Evolutionary conservation across 2,113 vertebrate species (phyloP).

Genomic region (Glaucidium brasilianum): DNA sequence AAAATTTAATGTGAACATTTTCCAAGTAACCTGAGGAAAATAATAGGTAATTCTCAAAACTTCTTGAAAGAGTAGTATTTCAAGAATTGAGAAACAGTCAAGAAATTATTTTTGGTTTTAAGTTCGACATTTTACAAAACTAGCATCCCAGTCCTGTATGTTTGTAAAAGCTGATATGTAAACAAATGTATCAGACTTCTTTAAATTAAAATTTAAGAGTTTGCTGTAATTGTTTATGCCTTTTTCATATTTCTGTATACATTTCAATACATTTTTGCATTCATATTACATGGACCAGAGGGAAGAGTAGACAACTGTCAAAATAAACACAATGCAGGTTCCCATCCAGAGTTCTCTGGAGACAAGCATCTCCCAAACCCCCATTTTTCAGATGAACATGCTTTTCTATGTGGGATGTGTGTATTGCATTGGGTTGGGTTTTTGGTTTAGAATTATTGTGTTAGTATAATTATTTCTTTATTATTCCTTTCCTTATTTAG

Average conservation of each 20-base stretch:
- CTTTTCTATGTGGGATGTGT: background rate
- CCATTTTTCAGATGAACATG: background rate
- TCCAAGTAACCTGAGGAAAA: background rate
- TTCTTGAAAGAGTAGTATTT: background rate
- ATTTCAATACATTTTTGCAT: background rate
- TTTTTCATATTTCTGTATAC: background rate
- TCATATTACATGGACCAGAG: background rate
- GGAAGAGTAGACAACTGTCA: background rate
- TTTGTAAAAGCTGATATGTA: background rate
- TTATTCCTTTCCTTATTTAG: background rate
- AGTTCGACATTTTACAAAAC: background rate
- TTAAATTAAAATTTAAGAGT: background rate
- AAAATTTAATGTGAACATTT: background rate
- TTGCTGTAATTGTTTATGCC: background rate
- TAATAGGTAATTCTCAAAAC: background rate
- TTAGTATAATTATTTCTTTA: background rate
- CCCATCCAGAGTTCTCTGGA: background rate
- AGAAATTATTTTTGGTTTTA: background rate
- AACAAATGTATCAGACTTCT: background rate
- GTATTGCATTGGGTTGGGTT: background rate
- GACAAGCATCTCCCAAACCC: background rate
- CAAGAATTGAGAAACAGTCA: background rate
- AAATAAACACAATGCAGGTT: background rate
- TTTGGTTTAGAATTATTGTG: background rate
- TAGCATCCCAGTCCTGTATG: background rate